Conservation (phyloP, 2,888 invertebrate species). For the Phymatocera aterrima region DNA sequence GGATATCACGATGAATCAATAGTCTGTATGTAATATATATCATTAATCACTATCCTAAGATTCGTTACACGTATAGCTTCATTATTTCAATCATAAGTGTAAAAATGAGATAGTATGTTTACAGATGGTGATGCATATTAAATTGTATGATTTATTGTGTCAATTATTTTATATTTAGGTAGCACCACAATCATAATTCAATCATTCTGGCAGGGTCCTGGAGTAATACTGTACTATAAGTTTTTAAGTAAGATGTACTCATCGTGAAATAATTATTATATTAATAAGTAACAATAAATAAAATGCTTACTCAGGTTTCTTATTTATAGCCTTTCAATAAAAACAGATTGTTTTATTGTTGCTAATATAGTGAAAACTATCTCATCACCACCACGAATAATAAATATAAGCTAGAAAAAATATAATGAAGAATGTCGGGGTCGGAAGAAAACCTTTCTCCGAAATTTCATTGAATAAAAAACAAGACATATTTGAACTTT, state of each 20-base stretch:
- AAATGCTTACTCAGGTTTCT: slow-evolving; percentile 35
- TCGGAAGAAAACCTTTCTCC: neutral
- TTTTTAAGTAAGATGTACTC: slow-evolving; percentile 27
- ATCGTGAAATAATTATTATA: slow-evolving; percentile 21
- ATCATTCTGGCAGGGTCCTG: neutral
- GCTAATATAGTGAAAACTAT: neutral
- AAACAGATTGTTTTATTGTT: slow-evolving; percentile 2
- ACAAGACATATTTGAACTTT: neutral
- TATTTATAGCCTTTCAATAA: slow-evolving; percentile 28
- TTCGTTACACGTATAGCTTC: no score
- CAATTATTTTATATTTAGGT: neutral
- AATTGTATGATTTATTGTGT: neutral
- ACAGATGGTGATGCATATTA: no score
- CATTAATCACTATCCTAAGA: no score
- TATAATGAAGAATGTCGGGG: neutral
- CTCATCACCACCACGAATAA: neutral
- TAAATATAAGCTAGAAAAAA: neutral
- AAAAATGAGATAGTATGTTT: no score
- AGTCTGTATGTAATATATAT: no score
- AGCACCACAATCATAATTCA: neutral
- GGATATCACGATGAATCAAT: no score
- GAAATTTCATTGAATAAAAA: neutral
- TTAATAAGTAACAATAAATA: slow-evolving; percentile 22
- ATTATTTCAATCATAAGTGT: no score
- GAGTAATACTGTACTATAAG: slow-evolving; percentile 29